A percentile compares a stretch with the other conserved stretches of the same genome.
Evolutionary conservation across 1,140 invertebrate genomes (phyloP).

Genomic region (Drosophila setifemur): DNA sequence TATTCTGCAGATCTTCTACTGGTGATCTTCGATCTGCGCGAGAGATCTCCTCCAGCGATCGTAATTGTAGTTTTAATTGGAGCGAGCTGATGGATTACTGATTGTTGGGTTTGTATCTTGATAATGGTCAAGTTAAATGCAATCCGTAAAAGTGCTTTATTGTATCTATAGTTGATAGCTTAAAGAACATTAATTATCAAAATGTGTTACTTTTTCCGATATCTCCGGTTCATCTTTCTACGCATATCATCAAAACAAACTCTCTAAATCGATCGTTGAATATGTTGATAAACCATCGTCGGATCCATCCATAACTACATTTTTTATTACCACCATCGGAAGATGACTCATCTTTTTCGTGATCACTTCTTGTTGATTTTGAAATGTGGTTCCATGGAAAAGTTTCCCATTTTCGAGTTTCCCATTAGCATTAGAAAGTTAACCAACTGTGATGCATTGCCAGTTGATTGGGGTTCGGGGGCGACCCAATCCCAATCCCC

Average conservation of each 20-base stretch:
- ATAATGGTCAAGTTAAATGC: no score
- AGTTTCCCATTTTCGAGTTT: conserved; percentile 59
- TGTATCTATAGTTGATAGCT: no score
- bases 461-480: conserved; percentile 1
- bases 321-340: conserved; percentile 29
- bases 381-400: conserved; percentile 53
- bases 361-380: conserved; percentile 46
- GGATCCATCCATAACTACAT: conserved; percentile 18
- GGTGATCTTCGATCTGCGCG: conserved; percentile 14
- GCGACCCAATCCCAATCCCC: conserved; percentile 9
- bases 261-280: no score
- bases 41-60: not conserved
- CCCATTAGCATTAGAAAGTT: conserved; percentile 74
- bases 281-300: no score
- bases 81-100: conserved; percentile 3
- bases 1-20: conserved; percentile 9
- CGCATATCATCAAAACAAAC: no score
- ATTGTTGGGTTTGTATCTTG: not conserved
- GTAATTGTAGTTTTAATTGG: conserved; percentile 22
- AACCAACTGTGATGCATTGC: conserved; percentile 7
- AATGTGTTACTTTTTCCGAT: no score
- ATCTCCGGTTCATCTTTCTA: no score
- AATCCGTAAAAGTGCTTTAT: no score
- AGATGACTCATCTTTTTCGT: conserved; percentile 49
- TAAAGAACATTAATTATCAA: no score